Evolutionary conservation across 2,113 vertebrate species (phyloP), one percentile per base, ranked within the genome.

Genomic region (Eolophus roseicapilla): DNA sequence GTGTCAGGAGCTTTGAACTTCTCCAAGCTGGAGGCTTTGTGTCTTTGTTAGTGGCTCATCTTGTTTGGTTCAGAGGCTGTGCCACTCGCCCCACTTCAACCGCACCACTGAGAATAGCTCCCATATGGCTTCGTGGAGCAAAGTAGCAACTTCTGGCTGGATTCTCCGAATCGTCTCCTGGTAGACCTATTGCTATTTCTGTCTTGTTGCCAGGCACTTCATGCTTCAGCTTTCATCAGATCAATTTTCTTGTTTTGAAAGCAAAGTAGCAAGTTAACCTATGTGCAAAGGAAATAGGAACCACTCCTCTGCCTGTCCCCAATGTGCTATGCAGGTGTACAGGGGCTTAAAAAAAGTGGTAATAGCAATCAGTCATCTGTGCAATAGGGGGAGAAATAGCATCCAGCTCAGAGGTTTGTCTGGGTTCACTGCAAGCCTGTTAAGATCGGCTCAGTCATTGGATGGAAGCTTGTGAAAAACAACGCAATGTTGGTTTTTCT

Each of bases 221-320:
- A 19, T 90, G 90, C 81, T 91, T 59, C 23, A 88, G 79, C 64
- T 94, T 93, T 92, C 90, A 82, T 82, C 81, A 89, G 83, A 86
- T 95, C 80, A 75, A 74, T 93, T 89, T 52, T 87, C 79, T 71
- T 64, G 28, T 52, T 90, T 74, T 91, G 76, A 94, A 92, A 63
- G 67, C 82, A 53, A 90, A 93, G 76, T 28, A 86, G 46, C 55
- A 3, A 20, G 90, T 92, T 94, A 90, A 88, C 60, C 57, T 76
- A 68, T 27, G 33, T 63, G 67, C 0, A 3, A 68, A 31, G 82
- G 73, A 90, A 64, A 69, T 39, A 52, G 93, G 21, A 69, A 86
- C 57, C 67, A 8, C 63, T 55, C 55, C 65, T 63, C 80, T 75
- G 63, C 41, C 60, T 82, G 65, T 96, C 47, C 43, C 41, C 75